Conservation (phyloP, 2,888 invertebrate genomes). For the Drosophila monieri region DNA sequence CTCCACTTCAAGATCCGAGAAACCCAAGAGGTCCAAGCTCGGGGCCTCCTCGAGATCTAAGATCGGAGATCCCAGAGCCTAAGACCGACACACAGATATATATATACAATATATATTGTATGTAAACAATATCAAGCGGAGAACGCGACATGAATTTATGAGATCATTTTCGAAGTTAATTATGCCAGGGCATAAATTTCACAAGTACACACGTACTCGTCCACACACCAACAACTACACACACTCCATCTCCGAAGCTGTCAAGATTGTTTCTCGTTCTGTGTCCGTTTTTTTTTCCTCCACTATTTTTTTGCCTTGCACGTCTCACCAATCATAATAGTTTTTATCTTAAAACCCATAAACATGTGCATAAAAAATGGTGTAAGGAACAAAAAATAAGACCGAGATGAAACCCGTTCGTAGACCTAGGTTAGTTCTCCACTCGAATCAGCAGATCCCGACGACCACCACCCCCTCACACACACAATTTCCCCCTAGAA, state of each 20-base stretch:
- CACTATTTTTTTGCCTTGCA: constrained; percentile 41
- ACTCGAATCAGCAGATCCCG: constrained; percentile 41
- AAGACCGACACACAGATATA: constrained; percentile 30
- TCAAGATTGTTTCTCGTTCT: constrained; percentile 50
- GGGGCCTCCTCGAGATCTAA: constrained; percentile 20
- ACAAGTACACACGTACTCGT: constrained; percentile 27
- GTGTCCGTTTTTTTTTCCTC: constrained; percentile 33
- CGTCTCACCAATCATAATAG: constrained; percentile 74
- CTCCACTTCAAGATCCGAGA: constrained; percentile 61
- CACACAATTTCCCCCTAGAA: constrained; percentile 11
- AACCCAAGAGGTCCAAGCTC: constrained; percentile 14
- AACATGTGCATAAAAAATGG: constrained; percentile 69
- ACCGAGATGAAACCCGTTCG: constrained; percentile 64
- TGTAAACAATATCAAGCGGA: constrained; percentile 64
- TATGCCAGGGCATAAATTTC: constrained; percentile 77
- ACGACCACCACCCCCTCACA: constrained; percentile 10
- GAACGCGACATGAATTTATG: constrained; percentile 78
- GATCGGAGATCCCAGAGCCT: constrained; percentile 19
- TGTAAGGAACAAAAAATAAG: constrained; percentile 13
- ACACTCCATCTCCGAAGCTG: constrained; percentile 41
- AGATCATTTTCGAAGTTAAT: constrained; percentile 80
- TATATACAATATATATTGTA: constrained; percentile 22
- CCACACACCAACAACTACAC: constrained; percentile 26
- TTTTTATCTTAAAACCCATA: constrained; percentile 73
- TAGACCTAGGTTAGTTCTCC: constrained; percentile 76